Evolutionary conservation across 2,113 vertebrate genomes (phyloP).

Genomic region (Anolis carolinensis): DNA sequence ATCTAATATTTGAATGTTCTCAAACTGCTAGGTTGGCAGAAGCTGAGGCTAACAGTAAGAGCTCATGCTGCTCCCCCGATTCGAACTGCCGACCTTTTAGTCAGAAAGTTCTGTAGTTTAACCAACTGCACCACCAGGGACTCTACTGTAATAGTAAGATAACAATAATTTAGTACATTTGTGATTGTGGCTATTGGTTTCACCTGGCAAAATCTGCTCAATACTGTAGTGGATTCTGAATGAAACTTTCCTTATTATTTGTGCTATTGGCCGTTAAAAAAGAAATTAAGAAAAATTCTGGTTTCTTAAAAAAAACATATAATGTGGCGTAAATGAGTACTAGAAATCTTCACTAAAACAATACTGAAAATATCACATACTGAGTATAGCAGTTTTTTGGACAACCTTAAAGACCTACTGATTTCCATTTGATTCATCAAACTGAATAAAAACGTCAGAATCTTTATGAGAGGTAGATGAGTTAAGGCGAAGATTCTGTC

Average conservation of each 20-base stretch:
- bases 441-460: not conserved
- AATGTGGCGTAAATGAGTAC: conserved; percentile 5
- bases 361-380: not conserved
- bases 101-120: too few relatives aligned
- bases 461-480: conserved; percentile 15
- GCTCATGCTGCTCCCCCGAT: too few relatives aligned
- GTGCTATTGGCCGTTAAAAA: too few relatives aligned
- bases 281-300: not conserved
- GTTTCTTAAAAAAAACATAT: not conserved
- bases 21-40: too few relatives aligned
- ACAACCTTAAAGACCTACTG: not conserved
- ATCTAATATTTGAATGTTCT: too few relatives aligned
- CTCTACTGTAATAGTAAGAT: not conserved
- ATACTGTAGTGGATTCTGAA: not conserved
- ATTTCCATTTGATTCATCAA: conserved; percentile 14
- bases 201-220: not conserved
- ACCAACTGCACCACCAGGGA: too few relatives aligned
- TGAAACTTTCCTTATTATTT: not conserved
- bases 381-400: not conserved
- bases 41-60: too few relatives aligned
- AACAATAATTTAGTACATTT: not conserved
- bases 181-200: not conserved
- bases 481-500: conserved; percentile 22
- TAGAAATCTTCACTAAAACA: not conserved
- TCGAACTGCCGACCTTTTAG: too few relatives aligned